Evolutionary conservation across 2,113 vertebrate genomes (phyloP).

Genomic region (Megaceryle maxima): DNA sequence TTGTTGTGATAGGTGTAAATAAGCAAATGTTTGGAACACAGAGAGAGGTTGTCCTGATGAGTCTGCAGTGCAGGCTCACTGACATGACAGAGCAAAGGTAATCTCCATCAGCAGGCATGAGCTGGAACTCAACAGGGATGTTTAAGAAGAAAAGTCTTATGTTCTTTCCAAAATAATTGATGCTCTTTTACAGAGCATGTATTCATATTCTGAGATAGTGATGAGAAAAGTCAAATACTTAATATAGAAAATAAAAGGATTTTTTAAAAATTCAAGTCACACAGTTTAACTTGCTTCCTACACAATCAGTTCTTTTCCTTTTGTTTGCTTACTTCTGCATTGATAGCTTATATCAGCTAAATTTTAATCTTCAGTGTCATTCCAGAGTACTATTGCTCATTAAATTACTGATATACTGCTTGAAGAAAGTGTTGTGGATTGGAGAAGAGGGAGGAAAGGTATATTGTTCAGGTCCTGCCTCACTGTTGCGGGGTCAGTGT

Average conservation of each 20-base stretch:
- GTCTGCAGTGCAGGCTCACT: neutral
- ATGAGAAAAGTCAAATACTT: neutral
- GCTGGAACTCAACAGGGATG: neutral
- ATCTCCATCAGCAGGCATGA: neutral
- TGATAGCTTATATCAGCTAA: neutral
- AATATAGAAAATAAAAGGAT: neutral
- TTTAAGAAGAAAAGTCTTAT: neutral
- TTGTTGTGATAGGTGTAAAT: neutral
- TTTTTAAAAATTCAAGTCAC: neutral
- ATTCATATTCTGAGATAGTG: neutral
- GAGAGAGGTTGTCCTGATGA: neutral
- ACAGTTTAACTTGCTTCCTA: neutral
- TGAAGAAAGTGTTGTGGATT: neutral
- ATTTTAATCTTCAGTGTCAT: neutral
- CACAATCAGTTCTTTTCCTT: neutral
- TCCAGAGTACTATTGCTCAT: neutral
- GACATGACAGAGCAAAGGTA: neutral
- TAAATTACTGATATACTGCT: neutral
- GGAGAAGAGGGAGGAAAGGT: accelerated
- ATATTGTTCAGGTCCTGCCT: neutral
- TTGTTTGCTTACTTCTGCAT: neutral
- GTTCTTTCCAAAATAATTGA: neutral
- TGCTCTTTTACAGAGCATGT: neutral
- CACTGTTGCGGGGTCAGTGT: accelerated
- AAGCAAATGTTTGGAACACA: neutral